A percentile compares a stretch with the other conserved stretches of the same genome.
Conservation (phyloP, 2,888 invertebrate species). For the Mesodorylaimus sp. region DNA sequence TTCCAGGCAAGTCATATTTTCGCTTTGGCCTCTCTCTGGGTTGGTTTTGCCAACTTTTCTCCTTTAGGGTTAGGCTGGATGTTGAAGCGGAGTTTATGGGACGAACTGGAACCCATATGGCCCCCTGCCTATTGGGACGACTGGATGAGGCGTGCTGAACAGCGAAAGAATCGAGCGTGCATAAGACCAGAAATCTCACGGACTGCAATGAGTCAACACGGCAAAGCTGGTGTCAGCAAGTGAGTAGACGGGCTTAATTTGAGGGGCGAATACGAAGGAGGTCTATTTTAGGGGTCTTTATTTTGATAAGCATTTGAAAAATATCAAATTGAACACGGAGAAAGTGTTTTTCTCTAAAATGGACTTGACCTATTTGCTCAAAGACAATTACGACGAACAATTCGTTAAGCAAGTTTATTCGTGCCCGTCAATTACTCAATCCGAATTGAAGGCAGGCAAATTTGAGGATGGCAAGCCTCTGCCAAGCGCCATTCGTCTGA, state of each 20-base stretch:
- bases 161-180: slow-evolving; percentile 68
- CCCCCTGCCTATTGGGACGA: slow-evolving; percentile 66
- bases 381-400: slow-evolving; percentile 7
- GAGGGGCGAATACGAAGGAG: no score
- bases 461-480: background rate
- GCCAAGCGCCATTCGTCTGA: slow-evolving; percentile 44
- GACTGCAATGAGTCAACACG: slow-evolving; percentile 64
- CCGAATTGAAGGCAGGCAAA: slow-evolving; percentile 3
- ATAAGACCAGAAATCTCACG: slow-evolving; percentile 90
- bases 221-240: slow-evolving; percentile 67
- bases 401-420: slow-evolving; percentile 7
- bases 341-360: slow-evolving; percentile 72
- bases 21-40: no score
- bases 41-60: no score
- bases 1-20: slow-evolving; percentile 54
- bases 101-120: slow-evolving; percentile 70
- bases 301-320: slow-evolving; percentile 83
- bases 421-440: slow-evolving; percentile 3
- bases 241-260: no score
- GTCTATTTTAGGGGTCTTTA: slow-evolving; percentile 63
- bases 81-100: slow-evolving; percentile 63
- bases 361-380: slow-evolving; percentile 36
- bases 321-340: slow-evolving; percentile 70
- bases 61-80: slow-evolving; percentile 84
- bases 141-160: slow-evolving; percentile 84